These are phyloP conservation scores for Thamnophis elegans DNA, from an alignment of 2,797 vertebrate genomes.

Conservation along the genomic window DNA sequence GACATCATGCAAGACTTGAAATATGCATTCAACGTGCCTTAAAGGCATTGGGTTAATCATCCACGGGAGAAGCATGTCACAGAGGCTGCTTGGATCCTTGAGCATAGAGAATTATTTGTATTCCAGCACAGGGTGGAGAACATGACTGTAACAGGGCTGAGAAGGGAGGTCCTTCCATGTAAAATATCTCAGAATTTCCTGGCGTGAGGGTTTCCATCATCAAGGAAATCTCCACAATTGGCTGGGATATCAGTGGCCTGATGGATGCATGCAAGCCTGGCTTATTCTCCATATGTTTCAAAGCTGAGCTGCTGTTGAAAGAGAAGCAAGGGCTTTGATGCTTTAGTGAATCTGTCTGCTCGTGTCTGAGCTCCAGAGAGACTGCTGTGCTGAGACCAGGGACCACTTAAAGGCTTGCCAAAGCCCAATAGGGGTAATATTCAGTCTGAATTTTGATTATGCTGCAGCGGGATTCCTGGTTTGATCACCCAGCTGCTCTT, in stretches of 20 bases:
- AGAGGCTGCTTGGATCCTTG: not conserved
- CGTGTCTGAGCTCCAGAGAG: not conserved
- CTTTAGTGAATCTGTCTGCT: not conserved
- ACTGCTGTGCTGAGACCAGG: accelerated
- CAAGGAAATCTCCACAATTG: slow-evolving; percentile 36
- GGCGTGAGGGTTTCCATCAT: not conserved
- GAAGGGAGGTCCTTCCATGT: accelerated
- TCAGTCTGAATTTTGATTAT: not conserved
- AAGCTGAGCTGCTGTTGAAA: not conserved
- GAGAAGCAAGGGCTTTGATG: not conserved
- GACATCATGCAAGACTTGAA: accelerated
- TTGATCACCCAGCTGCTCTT: not conserved
- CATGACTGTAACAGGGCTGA: accelerated
- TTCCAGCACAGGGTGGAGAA: not conserved
- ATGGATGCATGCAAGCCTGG: slow-evolving; percentile 43
- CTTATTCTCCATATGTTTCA: not conserved
- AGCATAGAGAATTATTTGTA: not conserved
- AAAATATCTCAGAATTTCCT: slow-evolving; percentile 33
- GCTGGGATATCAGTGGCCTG: slow-evolving; percentile 42
- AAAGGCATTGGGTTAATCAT: not conserved
- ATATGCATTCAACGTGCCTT: not conserved
- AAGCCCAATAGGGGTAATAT: not conserved
- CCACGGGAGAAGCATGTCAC: not conserved
- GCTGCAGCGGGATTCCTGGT: not conserved
- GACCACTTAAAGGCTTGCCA: not conserved